Percentiles rank a stretch among this genome's conserved stretches.
These are phyloP conservation scores for Corythornis cristatus DNA, from an alignment of 2,113 vertebrate species.

Conservation along the genomic window DNA sequence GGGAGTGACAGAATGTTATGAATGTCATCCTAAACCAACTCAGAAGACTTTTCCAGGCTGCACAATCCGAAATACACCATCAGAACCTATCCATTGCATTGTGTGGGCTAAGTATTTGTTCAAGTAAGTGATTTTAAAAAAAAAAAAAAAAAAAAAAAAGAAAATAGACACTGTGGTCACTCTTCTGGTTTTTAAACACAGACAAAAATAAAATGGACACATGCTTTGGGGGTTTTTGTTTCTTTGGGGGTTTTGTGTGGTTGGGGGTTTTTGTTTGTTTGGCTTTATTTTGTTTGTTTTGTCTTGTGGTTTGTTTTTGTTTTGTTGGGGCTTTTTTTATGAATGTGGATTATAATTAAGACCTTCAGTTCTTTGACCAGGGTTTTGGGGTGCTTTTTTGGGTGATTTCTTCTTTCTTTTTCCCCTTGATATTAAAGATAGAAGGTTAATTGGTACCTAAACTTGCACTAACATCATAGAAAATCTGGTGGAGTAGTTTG, in stretches of 20 bases:
- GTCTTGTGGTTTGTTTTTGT: too few relatives aligned
- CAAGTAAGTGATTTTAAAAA: conserved; percentile 83
- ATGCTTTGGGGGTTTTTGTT: not conserved
- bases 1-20: conserved; percentile 97
- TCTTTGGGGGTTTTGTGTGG: not conserved
- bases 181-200: not conserved
- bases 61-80: conserved; percentile 97
- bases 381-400: not conserved
- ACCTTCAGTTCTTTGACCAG: not conserved
- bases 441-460: not conserved
- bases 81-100: conserved; percentile 98
- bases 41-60: conserved; percentile 99
- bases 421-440: not conserved
- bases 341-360: not conserved
- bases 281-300: not conserved
- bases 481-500: not conserved
- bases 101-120: conserved; percentile 99
- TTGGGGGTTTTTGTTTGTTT: not conserved
- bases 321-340: not conserved
- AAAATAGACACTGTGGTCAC: not conserved
- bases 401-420: not conserved
- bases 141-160: not conserved
- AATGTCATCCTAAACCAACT: conserved; percentile 96
- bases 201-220: not conserved
- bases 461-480: not conserved